Evolutionary conservation across 2,113 vertebrate genomes (phyloP), one percentile per base, ranked within the genome.

Genomic region (Argyrosomus japonicus): DNA sequence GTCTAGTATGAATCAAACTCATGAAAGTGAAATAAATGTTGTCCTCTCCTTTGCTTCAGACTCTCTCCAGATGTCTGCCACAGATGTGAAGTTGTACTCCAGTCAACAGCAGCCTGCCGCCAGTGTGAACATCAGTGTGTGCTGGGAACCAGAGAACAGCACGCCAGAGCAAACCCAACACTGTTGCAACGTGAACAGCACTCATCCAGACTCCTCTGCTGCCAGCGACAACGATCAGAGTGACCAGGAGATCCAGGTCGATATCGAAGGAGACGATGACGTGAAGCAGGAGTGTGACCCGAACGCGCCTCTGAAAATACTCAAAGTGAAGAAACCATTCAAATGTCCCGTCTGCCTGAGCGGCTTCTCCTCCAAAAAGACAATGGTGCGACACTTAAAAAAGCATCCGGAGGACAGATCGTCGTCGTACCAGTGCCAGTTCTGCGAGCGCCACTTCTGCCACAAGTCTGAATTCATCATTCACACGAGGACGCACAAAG

Each of bases 401-500:
- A 58, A 32, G 50, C 79, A 82, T 7, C 23, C 75, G 0, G 69
- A 74, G 50, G 50, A 74, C 18, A 64, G 21, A 14, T 48, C 29
- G 1, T 53, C 25, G 0, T 77, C 23, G 5, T 79, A 79, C 65
- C 69, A 53, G 53, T 83, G 85, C 27, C 80, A 51, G 45, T 56
- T 67, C 71, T 87, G 85, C 19, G 60, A 57, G 1, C 5, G 36
- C 45, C 21, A 12, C 71, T 87, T 80, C 61, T 54, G 32, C 67
- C 45, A 27, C 61, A 67, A 68, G n/a, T 83, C 81, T 36, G 81
- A 76, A 23, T 70, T 83, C 13, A 23, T 83, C 21, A 25, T 62
- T 48, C 85, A 83, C 71, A 29, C 60, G 23, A 83, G 81, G 50
- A 76, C 51, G 8, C 85, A 83, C 67, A 40, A 68, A 48, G n/a